Evolutionary conservation across 2,113 vertebrate genomes (phyloP), one percentile per base, ranked within the genome.

Genomic region (Puma concolor): DNA sequence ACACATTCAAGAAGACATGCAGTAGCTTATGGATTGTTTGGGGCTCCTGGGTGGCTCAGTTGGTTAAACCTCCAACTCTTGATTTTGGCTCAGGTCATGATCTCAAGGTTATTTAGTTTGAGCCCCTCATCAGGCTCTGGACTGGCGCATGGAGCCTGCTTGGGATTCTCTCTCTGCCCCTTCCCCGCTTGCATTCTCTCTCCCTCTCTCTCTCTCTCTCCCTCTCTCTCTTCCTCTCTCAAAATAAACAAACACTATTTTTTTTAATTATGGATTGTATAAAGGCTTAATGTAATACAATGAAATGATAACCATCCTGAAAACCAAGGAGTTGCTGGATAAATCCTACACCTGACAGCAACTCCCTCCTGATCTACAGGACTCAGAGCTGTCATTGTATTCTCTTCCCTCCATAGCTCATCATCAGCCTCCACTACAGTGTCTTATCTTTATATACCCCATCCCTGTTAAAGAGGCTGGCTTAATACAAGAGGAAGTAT

Each of bases 1-100:
- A 79, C 76, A 96, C 83, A 92, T 88, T 96, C 44, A 89, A 77
- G 82, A 95, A 95, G 94, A 95, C 93, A 84, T 29, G 76, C 48
- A 96, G 94, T 98, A 98, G 96, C 95, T 97, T 96, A 97, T 64
- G 76, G 66, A 94, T 97, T 97, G 57, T 96, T 96, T 96, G 57
- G 57, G 19, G 19, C 57, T 23, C 57, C 57, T 60, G 57, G 57
- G 21, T 60, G 21, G 57, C 21, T 60, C 57, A 60, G 7, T 60
- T 60, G 57, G 21, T 60, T 60, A 60, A 60, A 60, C 57, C 7
- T 60, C 57, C 57, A 60, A 23, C 21, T 60, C 57, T 60, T 60
- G 57, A 60, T 60, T 60, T 60, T 60, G 57, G 57, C 21, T 60
- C 57, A 60, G 57, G 21, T 60, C 57, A 60, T 60, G 57, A 23